Evolutionary conservation across 2,797 vertebrate species (phyloP).

Genomic region (Vultur gryphus): DNA sequence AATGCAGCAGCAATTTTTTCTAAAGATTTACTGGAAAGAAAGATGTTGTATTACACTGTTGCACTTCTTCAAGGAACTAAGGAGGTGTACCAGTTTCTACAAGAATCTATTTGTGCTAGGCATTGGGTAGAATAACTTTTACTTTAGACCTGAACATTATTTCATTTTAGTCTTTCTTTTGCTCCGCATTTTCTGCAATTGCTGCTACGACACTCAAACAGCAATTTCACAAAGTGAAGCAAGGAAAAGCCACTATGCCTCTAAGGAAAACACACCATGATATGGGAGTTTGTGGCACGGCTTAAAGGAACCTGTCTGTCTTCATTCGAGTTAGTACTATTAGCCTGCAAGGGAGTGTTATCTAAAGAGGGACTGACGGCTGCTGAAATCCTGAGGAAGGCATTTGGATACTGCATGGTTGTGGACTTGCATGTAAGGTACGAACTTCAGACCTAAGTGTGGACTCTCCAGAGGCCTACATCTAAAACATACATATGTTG

Average conservation of each 20-base stretch:
- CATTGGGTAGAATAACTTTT: background rate
- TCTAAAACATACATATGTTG: background rate
- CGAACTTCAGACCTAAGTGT: rapidly evolving
- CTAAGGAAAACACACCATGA: background rate
- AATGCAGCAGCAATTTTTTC: background rate
- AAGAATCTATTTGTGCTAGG: background rate
- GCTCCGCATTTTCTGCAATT: background rate
- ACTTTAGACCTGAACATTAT: background rate
- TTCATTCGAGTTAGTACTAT: background rate
- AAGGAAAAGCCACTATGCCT: background rate
- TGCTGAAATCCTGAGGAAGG: background rate
- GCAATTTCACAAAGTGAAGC: background rate
- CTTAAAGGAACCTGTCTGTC: background rate
- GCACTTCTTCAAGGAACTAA: background rate
- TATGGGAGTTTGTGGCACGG: background rate
- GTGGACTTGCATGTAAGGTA: background rate
- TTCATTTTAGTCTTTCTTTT: background rate
- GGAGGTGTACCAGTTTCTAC: background rate
- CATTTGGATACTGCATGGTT: background rate
- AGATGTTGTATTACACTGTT: too few species aligned
- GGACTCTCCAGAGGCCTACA: background rate
- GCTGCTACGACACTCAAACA: background rate
- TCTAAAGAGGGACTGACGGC: background rate
- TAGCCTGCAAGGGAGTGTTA: background rate
- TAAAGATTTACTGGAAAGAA: background rate